phyloP scores from a whole-genome alignment of 1,140 invertebrate genomes.

The Calliphora vicina region DNA sequence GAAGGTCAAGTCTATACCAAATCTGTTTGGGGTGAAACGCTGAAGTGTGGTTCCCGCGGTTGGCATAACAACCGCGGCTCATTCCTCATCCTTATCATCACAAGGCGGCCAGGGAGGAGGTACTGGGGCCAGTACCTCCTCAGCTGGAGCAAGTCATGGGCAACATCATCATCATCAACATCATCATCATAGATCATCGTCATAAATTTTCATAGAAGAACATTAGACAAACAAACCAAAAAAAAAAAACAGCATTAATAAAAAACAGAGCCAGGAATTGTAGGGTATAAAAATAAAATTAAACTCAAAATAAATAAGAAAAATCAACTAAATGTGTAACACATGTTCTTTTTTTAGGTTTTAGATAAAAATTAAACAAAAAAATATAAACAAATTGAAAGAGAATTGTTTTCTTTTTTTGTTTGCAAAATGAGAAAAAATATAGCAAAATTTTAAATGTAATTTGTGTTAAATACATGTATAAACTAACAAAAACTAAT shows the following conservation, averaged over 20 bases:
- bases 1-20: constrained; percentile 76
- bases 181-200: constrained; percentile 25
- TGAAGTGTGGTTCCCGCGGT: constrained; percentile 47
- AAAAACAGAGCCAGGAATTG: constrained; percentile 33
- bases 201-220: neutral
- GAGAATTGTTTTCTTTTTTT: neutral
- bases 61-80: neutral
- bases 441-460: constrained; percentile 2
- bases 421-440: neutral
- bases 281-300: constrained; percentile 8
- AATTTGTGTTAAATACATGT: constrained; percentile 23
- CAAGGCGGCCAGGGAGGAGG: neutral
- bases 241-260: no score
- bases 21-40: constrained; percentile 62
- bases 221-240: neutral
- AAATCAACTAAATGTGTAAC: constrained; percentile 24
- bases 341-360: constrained; percentile 21
- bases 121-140: neutral
- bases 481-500: constrained; percentile 6
- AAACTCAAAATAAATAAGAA: constrained; percentile 1
- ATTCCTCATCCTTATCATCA: neutral
- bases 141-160: neutral
- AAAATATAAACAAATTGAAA: neutral
- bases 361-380: neutral
- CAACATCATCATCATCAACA: constrained; percentile 13